Evolutionary conservation across 2,888 invertebrate species (phyloP), one percentile per base, ranked within the genome.

Genomic region (Heliconius aoede): DNA sequence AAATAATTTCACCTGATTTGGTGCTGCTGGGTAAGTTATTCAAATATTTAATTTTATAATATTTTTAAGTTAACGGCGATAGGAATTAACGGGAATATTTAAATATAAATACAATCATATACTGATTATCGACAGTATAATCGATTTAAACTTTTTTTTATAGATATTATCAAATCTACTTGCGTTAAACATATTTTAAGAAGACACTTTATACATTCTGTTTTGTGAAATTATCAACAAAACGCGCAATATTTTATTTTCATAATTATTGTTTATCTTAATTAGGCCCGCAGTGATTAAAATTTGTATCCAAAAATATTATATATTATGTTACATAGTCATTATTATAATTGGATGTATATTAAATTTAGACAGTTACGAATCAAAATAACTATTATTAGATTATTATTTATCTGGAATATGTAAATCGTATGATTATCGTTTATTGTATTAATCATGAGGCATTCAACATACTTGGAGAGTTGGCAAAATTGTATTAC

Each of bases 21-120:
- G 32, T 64, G 75, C 55, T 51, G 55, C 13, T 7, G 36, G 75
- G 75, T 75, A 75, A 71, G 75, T 75, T 26, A 4, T 51, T 64
- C 26, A 13, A 11, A 30, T 69, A 15, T 24, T 30, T 21, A 13
- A 30, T 30, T 30, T 18, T 24, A 40, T 65, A 36, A 40, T 24
- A 24, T n/a, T 36, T 15, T 36, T 28, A 26, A 60, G 26, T 26
- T 60, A 18, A 60, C 26, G 24, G 15, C 8, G 1, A 46, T 2
- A 21, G 7, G 18, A 46, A 7, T 36, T 46, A 21, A 2, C 46
- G 18, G 46, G 36, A 36, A 36, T 36, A 36, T 36, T 46, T 46
- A 18, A 7, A 46, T 21, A 18, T 15, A 46, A 46, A 5, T 46
- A 46, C 5, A 46, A 46, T 46, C 18, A 18, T 46, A 18, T 5